Conservation (phyloP, 1,140 invertebrate species). For the Drepana arcuata region DNA sequence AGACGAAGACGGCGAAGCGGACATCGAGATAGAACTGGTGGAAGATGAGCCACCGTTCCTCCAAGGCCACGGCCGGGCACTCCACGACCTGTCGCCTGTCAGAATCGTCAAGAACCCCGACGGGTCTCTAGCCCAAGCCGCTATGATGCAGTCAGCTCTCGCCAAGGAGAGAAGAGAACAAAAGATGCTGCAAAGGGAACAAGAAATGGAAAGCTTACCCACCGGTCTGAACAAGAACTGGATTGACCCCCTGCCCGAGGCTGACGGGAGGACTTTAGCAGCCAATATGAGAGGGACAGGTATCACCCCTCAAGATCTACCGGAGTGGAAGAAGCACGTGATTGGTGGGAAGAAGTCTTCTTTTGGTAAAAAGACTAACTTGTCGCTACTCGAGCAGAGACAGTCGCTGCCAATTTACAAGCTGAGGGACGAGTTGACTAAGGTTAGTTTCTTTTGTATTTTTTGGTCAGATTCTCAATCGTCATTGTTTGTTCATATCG, state of each 20-base stretch:
- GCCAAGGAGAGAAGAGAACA: constrained; percentile 96
- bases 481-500: too few species aligned
- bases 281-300: constrained; percentile 89
- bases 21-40: constrained; percentile 98
- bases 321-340: constrained; percentile 99
- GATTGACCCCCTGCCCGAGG: constrained; percentile 95
- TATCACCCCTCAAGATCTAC: constrained; percentile 88
- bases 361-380: constrained; percentile 98
- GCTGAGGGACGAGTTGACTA: constrained; percentile 94
- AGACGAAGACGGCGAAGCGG: constrained; percentile 95
- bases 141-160: constrained; percentile 99
- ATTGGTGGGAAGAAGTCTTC: constrained; percentile 98
- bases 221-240: constrained; percentile 91
- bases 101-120: constrained; percentile 98
- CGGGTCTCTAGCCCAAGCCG: constrained; percentile 96
- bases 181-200: constrained; percentile 93
- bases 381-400: constrained; percentile 96
- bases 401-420: constrained; percentile 97
- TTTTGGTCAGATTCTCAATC: too few species aligned
- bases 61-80: constrained; percentile 88
- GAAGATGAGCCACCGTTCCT: constrained; percentile 99
- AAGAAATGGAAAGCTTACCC: constrained; percentile 90
- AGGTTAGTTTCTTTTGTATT: constrained; percentile 72
- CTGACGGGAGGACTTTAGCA: constrained; percentile 78
- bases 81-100: constrained; percentile 95